Percentiles rank a stretch among this genome's conserved stretches.
These are phyloP conservation scores for Chloebia gouldiae DNA, from an alignment of 2,113 vertebrate genomes.

Conservation along the genomic window DNA sequence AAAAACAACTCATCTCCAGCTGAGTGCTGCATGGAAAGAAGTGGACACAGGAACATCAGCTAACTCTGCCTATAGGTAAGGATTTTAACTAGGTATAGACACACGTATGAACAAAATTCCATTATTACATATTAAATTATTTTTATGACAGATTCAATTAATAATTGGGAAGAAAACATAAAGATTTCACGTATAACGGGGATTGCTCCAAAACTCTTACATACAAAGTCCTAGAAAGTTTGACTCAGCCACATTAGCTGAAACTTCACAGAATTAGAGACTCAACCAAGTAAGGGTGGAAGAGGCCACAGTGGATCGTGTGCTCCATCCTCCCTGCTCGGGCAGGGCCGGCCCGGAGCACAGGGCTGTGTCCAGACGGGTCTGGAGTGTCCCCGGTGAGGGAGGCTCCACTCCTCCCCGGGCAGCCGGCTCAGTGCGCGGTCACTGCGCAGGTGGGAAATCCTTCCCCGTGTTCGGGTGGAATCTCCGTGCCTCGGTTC, in stretches of 20 bases:
- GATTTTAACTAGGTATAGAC: background rate
- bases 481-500: background rate
- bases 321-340: background rate
- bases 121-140: background rate
- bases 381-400: background rate
- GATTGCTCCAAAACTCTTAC: background rate
- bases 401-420: background rate
- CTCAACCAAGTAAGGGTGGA: background rate
- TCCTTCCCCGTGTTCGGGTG: background rate
- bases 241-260: background rate
- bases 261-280: background rate
- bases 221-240: background rate
- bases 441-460: background rate
- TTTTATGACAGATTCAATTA: background rate
- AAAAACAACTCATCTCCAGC: background rate
- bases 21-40: background rate
- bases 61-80: background rate
- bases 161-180: background rate
- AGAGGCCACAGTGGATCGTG: background rate
- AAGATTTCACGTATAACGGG: background rate
- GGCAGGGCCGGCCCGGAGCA: background rate
- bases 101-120: background rate
- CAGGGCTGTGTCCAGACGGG: rapidly evolving
- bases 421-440: rapidly evolving
- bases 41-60: background rate